Conservation (phyloP, 2,797 vertebrate species). For the Chaenodraco wilsoni region DNA sequence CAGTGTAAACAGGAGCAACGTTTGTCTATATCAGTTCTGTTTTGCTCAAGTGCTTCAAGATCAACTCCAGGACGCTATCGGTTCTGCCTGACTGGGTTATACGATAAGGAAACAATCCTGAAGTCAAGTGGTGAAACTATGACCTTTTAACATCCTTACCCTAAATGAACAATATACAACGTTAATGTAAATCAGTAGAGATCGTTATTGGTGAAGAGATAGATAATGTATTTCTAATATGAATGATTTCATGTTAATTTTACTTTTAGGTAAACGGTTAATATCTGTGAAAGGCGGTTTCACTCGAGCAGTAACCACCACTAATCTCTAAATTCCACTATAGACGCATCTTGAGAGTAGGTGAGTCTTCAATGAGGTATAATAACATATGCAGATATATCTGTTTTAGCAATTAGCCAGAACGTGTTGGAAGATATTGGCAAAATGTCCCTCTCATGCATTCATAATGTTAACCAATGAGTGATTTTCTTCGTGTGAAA, state of each 20-base stretch:
- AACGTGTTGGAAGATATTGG: too few relatives aligned
- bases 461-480: not conserved
- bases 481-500: too few relatives aligned
- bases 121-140: constrained; percentile 4
- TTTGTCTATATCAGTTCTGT: constrained; percentile 22
- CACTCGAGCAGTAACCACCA: too few relatives aligned
- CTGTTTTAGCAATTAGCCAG: too few relatives aligned
- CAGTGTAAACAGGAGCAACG: constrained; percentile 5
- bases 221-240: not conserved
- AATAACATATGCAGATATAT: too few relatives aligned
- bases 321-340: too few relatives aligned
- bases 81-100: constrained; percentile 14
- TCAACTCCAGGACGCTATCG: constrained; percentile 23
- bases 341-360: too few relatives aligned
- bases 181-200: not conserved
- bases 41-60: constrained; percentile 27
- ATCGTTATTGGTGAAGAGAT: not conserved
- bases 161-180: not conserved
- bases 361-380: too few relatives aligned
- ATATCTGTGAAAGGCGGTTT: too few relatives aligned
- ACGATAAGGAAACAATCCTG: constrained; percentile 24
- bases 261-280: too few relatives aligned
- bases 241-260: not conserved
- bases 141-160: not conserved
- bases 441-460: too few relatives aligned